Evolutionary conservation across 2,113 vertebrate species (phyloP).

Genomic region (Lota lota): DNA sequence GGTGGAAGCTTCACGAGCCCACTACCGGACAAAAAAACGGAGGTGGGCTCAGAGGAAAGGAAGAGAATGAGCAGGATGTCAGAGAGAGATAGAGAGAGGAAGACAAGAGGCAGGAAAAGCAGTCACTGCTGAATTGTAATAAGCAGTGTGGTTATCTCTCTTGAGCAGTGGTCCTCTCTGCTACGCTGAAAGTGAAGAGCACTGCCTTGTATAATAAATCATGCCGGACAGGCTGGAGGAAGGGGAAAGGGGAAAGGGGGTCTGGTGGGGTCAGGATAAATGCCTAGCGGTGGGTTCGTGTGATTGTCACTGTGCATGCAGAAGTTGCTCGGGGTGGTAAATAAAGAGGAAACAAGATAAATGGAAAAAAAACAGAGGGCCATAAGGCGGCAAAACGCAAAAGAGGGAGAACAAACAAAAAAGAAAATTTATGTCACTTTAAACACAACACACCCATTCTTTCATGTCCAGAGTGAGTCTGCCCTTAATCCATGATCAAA

Average conservation of each 20-base stretch:
- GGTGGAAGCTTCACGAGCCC: too few species aligned
- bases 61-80: conserved; percentile 3
- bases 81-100: conserved; percentile 32
- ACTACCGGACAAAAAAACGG: conserved; percentile 5
- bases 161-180: conserved; percentile 20
- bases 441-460: too few species aligned
- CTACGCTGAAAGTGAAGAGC: conserved; percentile 12
- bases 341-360: too few species aligned
- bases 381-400: too few species aligned
- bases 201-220: conserved; percentile 1
- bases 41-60: conserved; percentile 13
- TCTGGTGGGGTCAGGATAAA: conserved; percentile 27
- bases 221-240: conserved; percentile 10
- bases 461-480: too few species aligned
- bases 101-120: conserved; percentile 47
- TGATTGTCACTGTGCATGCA: too few species aligned
- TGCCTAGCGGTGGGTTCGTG: conserved; percentile 1
- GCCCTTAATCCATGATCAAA: too few species aligned
- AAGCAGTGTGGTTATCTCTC: conserved; percentile 44
- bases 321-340: too few species aligned
- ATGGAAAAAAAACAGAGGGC: too few species aligned
- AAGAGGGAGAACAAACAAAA: too few species aligned
- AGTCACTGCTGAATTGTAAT: conserved; percentile 36
- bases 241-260: conserved; percentile 6
- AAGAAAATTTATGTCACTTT: too few species aligned